Percentiles rank a stretch among this genome's conserved stretches.
These are phyloP conservation scores for Atherix ibis DNA, from an alignment of 2,888 invertebrate genomes.

Conservation along the genomic window DNA sequence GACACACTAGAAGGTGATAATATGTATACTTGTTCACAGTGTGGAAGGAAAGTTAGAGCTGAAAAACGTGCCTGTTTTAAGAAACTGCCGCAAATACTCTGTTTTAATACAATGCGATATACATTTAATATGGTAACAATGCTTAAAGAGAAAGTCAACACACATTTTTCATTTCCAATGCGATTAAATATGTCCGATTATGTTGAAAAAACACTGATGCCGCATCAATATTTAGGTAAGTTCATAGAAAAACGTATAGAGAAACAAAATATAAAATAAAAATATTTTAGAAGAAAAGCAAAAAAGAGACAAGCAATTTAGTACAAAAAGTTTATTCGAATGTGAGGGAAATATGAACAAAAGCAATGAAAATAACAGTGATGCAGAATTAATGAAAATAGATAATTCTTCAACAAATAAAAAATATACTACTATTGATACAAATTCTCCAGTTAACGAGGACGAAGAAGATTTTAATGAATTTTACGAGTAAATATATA, in stretches of 20 bases:
- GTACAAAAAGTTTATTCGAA: no score
- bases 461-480: slow-evolving; percentile 43
- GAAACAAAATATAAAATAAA: no score
- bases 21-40: slow-evolving; percentile 94
- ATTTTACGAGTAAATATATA: slow-evolving; percentile 48
- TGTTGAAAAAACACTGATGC: slow-evolving; percentile 84
- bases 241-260: slow-evolving; percentile 8
- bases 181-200: slow-evolving; percentile 88
- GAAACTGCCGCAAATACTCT: slow-evolving; percentile 79
- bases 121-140: slow-evolving; percentile 96
- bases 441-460: slow-evolving; percentile 9
- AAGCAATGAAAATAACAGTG: slow-evolving; percentile 12
- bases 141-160: slow-evolving; percentile 94
- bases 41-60: slow-evolving; percentile 86
- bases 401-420: no score
- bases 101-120: slow-evolving; percentile 94
- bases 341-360: slow-evolving; percentile 5
- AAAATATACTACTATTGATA: slow-evolving; percentile 8
- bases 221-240: slow-evolving; percentile 65
- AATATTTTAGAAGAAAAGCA: slow-evolving; percentile 52
- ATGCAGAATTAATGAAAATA: slow-evolving; percentile 15
- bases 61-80: slow-evolving; percentile 92
- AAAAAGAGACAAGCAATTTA: no score
- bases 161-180: slow-evolving; percentile 90
- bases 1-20: slow-evolving; percentile 94